phyloP scores from a whole-genome alignment of 2,888 invertebrate species.

The Aspidiotus rigidus region DNA sequence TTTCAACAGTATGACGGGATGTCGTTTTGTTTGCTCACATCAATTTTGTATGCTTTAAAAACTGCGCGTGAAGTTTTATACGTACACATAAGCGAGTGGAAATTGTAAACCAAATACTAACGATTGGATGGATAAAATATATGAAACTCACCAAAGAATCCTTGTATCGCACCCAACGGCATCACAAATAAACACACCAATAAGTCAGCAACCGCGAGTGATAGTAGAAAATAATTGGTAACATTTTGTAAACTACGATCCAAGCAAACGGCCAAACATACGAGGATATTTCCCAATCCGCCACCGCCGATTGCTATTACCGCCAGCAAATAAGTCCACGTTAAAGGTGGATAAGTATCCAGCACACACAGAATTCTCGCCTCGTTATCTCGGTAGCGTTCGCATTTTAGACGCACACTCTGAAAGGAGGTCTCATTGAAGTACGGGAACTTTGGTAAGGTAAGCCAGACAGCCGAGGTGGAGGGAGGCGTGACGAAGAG shows the following conservation, averaged over 20 bases:
- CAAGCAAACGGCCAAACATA: slow-evolving; percentile 83
- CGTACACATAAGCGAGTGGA: too few species aligned
- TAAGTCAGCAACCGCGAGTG: slow-evolving; percentile 85
- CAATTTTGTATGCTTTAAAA: too few species aligned
- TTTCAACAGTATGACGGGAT: too few species aligned
- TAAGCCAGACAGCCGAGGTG: slow-evolving; percentile 24
- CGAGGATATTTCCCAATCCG: slow-evolving; percentile 81
- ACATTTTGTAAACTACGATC: slow-evolving; percentile 87
- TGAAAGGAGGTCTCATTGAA: slow-evolving; percentile 22
- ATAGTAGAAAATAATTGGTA: slow-evolving; percentile 90
- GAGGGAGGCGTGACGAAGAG: neutral
- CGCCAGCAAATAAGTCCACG: slow-evolving; percentile 77
- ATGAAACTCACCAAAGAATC: slow-evolving; percentile 72
- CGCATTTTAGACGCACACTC: slow-evolving; percentile 17
- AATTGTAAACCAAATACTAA: too few species aligned
- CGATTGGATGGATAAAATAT: too few species aligned
- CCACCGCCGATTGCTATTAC: slow-evolving; percentile 79
- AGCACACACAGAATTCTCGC: slow-evolving; percentile 10
- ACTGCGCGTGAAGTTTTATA: too few species aligned
- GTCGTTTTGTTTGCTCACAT: too few species aligned
- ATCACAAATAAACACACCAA: slow-evolving; percentile 89
- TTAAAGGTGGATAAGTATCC: slow-evolving; percentile 46
- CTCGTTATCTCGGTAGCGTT: neutral
- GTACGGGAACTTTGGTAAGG: slow-evolving; percentile 25
- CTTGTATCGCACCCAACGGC: slow-evolving; percentile 89